Conservation (phyloP, 2,888 invertebrate genomes). For the Daptonema setosum region DNA sequence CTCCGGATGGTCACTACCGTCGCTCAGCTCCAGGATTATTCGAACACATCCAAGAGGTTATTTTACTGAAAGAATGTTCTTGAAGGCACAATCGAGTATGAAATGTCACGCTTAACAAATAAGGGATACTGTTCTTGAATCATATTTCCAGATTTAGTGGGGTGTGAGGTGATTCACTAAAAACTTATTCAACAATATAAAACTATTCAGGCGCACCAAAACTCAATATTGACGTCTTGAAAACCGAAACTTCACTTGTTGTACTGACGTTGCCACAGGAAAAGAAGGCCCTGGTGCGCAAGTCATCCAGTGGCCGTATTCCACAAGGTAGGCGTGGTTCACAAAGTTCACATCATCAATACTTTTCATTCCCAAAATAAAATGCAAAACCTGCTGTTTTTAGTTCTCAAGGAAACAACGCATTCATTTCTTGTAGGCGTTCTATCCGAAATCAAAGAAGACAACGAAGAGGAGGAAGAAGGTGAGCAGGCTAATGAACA, state of each 20-base stretch:
- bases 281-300: not conserved
- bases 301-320: too few species aligned
- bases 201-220: constrained; percentile 39
- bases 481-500: not conserved
- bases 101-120: too few species aligned
- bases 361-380: too few species aligned
- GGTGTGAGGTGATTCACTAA: too few species aligned
- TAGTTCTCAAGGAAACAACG: too few species aligned
- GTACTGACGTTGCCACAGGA: constrained; percentile 20
- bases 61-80: not conserved
- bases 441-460: constrained; percentile 38
- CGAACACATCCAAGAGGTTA: constrained; percentile 19
- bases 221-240: constrained; percentile 40
- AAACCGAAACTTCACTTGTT: constrained; percentile 7
- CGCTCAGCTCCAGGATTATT: constrained; percentile 40
- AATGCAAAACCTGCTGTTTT: too few species aligned
- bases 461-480: constrained; percentile 1
- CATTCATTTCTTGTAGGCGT: too few species aligned
- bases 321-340: too few species aligned
- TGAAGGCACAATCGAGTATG: not conserved
- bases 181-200: too few species aligned
- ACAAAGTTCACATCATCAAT: too few species aligned
- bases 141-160: too few species aligned
- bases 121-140: too few species aligned
- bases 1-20: constrained; percentile 78